phyloP scores from a whole-genome alignment of 2,888 invertebrate species.

The Anagyrus pseudococci region DNA sequence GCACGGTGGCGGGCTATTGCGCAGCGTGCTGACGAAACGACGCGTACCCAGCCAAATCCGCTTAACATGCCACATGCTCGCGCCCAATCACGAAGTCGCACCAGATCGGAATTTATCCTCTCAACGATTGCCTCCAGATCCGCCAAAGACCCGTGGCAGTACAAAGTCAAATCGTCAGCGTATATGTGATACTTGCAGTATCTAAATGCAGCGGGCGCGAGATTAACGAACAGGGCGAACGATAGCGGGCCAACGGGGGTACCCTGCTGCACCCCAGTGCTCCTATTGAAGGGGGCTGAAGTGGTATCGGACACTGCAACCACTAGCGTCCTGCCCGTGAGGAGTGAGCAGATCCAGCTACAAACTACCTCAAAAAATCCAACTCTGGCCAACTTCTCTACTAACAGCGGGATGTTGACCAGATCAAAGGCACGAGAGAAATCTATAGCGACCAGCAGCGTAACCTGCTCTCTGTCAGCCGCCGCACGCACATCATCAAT shows the following conservation, averaged over 20 bases:
- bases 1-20: too few relatives aligned
- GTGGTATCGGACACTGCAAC: background rate
- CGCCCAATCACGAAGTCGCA: too few relatives aligned
- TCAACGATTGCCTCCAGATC: background rate
- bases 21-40: too few relatives aligned
- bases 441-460: background rate
- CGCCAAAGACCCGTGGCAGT: background rate
- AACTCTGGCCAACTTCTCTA: background rate
- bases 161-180: background rate
- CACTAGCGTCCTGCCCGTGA: background rate
- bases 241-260: background rate
- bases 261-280: too few relatives aligned
- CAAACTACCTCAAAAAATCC: background rate
- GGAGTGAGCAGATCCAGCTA: background rate
- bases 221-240: background rate
- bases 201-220: background rate
- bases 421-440: background rate
- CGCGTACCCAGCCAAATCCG: too few relatives aligned
- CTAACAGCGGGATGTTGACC: background rate
- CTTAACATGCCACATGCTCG: too few relatives aligned
- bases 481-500: too few relatives aligned
- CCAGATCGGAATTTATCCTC: too few relatives aligned
- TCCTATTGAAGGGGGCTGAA: too few relatives aligned
- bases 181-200: background rate
- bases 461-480: too few relatives aligned